Conservation (phyloP, 2,113 vertebrate species). For the Channa argus region DNA sequence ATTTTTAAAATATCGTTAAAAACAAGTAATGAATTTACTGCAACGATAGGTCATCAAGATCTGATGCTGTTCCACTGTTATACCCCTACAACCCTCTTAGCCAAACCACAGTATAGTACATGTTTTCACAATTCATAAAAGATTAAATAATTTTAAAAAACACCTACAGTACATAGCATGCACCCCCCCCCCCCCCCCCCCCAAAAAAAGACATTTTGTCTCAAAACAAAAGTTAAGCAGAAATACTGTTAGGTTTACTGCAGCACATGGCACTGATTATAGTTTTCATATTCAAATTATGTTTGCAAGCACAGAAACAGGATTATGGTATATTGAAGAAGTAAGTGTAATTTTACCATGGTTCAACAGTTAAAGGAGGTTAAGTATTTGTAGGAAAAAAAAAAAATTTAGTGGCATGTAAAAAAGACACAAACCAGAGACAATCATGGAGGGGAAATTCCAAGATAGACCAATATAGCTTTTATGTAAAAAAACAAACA, state of each 20-base stretch:
- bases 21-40: neutral
- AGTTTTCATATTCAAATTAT: conserved; percentile 23
- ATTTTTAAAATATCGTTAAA: neutral
- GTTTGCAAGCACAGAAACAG: conserved; percentile 37
- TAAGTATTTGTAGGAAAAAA: conserved; percentile 46
- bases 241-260: neutral
- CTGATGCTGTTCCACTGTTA: neutral
- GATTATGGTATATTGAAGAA: conserved; percentile 18
- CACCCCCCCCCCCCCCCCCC: neutral
- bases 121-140: conserved; percentile 1
- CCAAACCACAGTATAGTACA: neutral
- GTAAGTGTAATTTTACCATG: conserved; percentile 17
- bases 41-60: neutral
- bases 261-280: neutral
- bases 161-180: conserved; percentile 7
- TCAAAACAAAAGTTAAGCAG: neutral
- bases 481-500: conserved; percentile 39
- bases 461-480: conserved; percentile 54
- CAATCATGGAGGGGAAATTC: conserved; percentile 61
- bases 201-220: neutral
- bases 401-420: conserved; percentile 40
- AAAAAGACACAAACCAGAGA: conserved; percentile 45
- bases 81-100: neutral
- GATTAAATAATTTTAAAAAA: conserved; percentile 39
- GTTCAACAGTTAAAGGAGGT: conserved; percentile 26